Conservation (phyloP, 2,113 vertebrate species). For the Peromyscus leucopus region DNA sequence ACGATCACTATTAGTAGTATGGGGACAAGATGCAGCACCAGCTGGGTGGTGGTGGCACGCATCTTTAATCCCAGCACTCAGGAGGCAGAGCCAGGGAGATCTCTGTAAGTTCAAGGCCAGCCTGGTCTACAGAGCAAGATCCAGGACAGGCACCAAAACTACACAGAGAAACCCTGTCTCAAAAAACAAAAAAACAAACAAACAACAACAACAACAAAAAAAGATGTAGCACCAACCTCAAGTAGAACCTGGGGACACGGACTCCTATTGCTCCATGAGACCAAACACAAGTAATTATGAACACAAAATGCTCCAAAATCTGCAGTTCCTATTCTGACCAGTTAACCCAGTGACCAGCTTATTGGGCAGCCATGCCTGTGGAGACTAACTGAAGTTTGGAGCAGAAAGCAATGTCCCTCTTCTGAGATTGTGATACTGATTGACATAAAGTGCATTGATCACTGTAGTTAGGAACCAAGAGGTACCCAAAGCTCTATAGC, state of each 20-base stretch:
- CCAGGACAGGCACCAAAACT: too few species aligned
- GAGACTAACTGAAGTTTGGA: not conserved
- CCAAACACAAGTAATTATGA: not conserved
- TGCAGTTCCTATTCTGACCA: constrained; percentile 4
- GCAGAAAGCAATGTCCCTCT: not conserved
- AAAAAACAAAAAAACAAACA: too few species aligned
- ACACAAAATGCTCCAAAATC: not conserved
- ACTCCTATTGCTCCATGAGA: not conserved
- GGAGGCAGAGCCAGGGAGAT: too few species aligned
- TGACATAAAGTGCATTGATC: not conserved
- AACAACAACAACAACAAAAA: too few species aligned
- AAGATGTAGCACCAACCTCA: not conserved
- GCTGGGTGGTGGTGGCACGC: too few species aligned
- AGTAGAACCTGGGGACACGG: not conserved
- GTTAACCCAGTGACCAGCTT: not conserved
- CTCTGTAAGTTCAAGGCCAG: too few species aligned
- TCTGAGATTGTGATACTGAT: not conserved
- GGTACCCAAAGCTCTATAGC: not conserved
- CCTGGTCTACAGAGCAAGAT: too few species aligned
- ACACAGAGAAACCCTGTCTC: too few species aligned
- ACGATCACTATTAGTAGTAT: not conserved
- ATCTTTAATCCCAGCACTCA: too few species aligned
- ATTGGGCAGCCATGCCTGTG: not conserved
- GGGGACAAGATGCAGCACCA: not conserved
- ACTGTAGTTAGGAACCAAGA: not conserved